Base-by-base conservation (phyloP, 2,113 vertebrate genomes). In the Ptychochromis oligacanthus region DNA sequence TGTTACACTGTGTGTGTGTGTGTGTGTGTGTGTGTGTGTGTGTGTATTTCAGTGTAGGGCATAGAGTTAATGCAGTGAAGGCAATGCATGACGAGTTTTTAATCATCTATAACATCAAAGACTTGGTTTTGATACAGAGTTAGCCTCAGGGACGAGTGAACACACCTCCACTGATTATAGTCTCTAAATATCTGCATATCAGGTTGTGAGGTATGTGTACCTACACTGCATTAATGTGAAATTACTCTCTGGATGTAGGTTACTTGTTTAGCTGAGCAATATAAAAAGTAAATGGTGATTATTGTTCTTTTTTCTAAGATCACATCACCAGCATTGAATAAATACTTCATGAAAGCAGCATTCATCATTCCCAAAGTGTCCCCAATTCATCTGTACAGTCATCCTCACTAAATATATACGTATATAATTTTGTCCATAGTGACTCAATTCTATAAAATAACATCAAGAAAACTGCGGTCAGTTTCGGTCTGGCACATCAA, bases 61-160 rank as follows among this genome's bases (percentile, higher is more conserved):
- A 52, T 7, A 70, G 10, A 70, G 43, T 10, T 58, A 36, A 20
- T 43, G 57, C 55, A 58, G 34, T 76, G n/a, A 6, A 58, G 22
- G 55, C 55, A 58, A 70, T 52, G 43, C 65, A 52, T 70, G 65
- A 70, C 0, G 6, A 38, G 24, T 43, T 76, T 76, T 58, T 57
- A 76, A 58, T 56, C 34, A 57, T 75, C 55, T 75, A 75, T 57
- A 75, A 40, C 17, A 70, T 70, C 65, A 52, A 70, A 70, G 43
- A 15, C 3, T 52, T 52, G 24, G 65, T 70, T 70, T 49, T 49
- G 40, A 70, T 70, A 24, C 38, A 76, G 59, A 61, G 75, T 43
- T 38, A 59, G 56, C 56, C 56, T 31, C 7, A 3, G 38, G 38
- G 22, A 18, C 13, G 56, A 46, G 20, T 12, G 34, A 74, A 49